These are phyloP conservation scores for Anthoscopus minutus DNA, from an alignment of 2,113 vertebrate species.

Conservation along the genomic window DNA sequence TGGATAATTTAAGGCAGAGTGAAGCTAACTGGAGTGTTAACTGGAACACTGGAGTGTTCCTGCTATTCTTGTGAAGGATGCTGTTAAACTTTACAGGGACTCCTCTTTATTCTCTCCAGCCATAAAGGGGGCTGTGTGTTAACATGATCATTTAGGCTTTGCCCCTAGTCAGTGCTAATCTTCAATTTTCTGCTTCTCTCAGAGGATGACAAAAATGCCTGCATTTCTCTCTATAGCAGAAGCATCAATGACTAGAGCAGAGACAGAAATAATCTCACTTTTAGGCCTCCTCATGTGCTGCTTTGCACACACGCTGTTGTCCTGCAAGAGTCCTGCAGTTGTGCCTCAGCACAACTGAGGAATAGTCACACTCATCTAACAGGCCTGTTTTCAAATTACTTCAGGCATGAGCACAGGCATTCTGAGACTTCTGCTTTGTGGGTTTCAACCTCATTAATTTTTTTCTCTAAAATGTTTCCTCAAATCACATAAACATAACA, in stretches of 20 bases:
- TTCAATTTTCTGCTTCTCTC: background rate
- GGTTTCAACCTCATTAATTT: background rate
- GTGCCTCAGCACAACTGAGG: too few species aligned
- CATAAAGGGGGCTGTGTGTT: background rate
- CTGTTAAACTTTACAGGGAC: background rate
- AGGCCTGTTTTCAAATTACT: background rate
- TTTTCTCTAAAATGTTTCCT: background rate
- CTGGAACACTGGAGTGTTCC: background rate
- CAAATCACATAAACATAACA: background rate
- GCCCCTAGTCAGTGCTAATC: background rate
- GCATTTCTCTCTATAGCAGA: background rate
- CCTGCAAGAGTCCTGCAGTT: too few species aligned
- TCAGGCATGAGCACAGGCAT: background rate
- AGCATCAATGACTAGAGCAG: background rate
- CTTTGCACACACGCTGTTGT: background rate
- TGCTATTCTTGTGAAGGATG: background rate
- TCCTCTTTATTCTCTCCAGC: background rate
- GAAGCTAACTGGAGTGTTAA: background rate
- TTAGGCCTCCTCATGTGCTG: background rate
- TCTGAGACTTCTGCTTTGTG: background rate
- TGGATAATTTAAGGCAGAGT: background rate
- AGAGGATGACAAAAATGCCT: background rate
- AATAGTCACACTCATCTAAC: background rate
- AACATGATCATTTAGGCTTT: background rate
- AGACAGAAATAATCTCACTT: background rate